Evolutionary conservation across 1,140 invertebrate species (phyloP).

Genomic region (Bombus huntii): DNA sequence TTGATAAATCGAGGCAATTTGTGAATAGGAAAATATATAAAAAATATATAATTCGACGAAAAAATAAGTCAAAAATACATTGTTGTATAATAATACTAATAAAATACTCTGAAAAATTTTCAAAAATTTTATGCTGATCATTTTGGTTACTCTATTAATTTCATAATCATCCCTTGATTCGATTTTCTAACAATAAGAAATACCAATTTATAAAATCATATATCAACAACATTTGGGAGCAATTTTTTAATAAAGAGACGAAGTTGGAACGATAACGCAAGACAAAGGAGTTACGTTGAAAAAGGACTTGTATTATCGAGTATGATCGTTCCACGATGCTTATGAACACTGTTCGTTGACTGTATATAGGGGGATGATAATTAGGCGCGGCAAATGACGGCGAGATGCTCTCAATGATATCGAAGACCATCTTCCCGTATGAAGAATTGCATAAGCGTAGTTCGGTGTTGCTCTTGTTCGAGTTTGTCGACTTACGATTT

Average conservation of each 20-base stretch:
- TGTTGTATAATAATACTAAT: no score
- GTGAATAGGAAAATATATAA: neutral
- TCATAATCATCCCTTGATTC: no score
- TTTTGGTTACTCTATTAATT: no score
- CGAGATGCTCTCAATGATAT: conserved; percentile 69
- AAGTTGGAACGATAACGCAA: neutral
- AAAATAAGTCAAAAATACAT: no score
- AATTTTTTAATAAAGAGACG: neutral
- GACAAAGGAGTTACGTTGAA: neutral
- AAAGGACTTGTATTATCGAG: neutral
- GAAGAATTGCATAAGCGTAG: conserved; percentile 65
- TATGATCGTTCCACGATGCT: neutral
- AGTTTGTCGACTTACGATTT: neutral
- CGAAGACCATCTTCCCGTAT: conserved; percentile 47
- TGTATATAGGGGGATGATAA: conserved; percentile 51
- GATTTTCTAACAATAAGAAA: no score
- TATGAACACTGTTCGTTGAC: neutral
- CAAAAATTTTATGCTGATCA: no score
- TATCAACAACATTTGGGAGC: neutral
- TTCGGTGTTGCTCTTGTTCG: conserved; percentile 60
- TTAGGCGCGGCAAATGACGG: conserved; percentile 56
- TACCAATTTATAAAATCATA: no score
- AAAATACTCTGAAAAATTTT: no score
- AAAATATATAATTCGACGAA: no score
- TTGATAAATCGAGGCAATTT: neutral